A percentile compares a stretch with the other conserved stretches of the same genome.
Evolutionary conservation across 2,797 vertebrate species (phyloP).

Genomic region (Danionella dracula): DNA sequence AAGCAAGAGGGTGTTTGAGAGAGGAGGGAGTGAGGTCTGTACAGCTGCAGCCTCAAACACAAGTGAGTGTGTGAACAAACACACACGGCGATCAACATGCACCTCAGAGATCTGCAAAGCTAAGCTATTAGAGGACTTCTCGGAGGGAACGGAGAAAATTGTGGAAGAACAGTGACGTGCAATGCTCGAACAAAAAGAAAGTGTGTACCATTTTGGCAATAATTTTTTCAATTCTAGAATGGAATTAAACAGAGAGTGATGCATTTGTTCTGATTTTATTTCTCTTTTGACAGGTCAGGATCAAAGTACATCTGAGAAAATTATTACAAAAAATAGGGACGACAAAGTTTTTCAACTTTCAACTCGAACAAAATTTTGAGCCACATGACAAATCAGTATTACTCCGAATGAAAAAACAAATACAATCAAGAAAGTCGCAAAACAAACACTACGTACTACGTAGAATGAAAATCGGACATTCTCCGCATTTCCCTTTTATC

Average conservation of each 20-base stretch:
- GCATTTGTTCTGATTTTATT: conserved; percentile 50
- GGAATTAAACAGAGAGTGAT: conserved; percentile 4
- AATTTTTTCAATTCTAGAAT: conserved; percentile 30
- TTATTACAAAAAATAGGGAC: conserved; percentile 42
- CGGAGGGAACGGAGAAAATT: conserved; percentile 57
- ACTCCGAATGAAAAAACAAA: no score
- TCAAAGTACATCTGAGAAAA: conserved; percentile 49
- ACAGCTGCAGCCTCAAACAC: conserved; percentile 76
- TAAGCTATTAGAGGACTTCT: conserved; percentile 69
- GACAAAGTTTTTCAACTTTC: neutral
- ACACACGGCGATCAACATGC: conserved; percentile 39
- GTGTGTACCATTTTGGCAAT: conserved; percentile 41
- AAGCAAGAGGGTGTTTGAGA: conserved; percentile 39
- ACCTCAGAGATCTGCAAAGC: conserved; percentile 50
- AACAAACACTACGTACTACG: neutral
- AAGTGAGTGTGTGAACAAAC: conserved; percentile 51
- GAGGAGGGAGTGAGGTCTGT: conserved; percentile 57
- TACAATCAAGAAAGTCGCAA: neutral
- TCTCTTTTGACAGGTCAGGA: conserved; percentile 58
- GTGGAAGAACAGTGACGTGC: conserved; percentile 43
- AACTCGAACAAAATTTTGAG: conserved; percentile 45
- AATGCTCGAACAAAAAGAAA: neutral
- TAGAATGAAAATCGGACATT: neutral
- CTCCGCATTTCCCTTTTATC: conserved; percentile 16
- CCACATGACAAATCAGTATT: no score